phyloP scores from a whole-genome alignment of 2,888 invertebrate species.

The Biston betularia region DNA sequence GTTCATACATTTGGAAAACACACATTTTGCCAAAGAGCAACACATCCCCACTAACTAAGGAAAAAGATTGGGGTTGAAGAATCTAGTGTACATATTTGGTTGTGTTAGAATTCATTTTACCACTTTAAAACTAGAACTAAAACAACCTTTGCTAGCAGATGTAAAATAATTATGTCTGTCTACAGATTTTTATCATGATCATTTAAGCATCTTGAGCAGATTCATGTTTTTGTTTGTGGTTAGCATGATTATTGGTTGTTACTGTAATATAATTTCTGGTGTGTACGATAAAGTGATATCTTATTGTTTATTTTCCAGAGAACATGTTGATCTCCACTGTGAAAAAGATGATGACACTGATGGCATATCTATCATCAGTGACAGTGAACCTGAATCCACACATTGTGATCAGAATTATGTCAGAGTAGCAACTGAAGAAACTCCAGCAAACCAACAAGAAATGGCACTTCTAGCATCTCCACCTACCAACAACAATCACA shows the following conservation, averaged over 20 bases:
- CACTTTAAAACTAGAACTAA: too few relatives aligned
- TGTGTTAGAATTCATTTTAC: too few relatives aligned
- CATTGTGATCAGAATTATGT: conserved; percentile 62
- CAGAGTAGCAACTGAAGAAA: conserved; percentile 54
- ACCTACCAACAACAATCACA: conserved; percentile 29
- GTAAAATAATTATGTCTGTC: too few relatives aligned
- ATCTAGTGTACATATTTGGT: too few relatives aligned
- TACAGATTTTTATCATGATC: too few relatives aligned
- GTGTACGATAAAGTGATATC: too few relatives aligned
- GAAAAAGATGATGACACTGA: conserved; percentile 84
- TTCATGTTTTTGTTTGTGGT: too few relatives aligned
- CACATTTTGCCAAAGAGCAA: too few relatives aligned
- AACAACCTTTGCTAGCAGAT: too few relatives aligned
- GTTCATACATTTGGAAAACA: too few relatives aligned
- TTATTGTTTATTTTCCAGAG: conserved; percentile 52
- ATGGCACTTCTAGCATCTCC: conserved; percentile 18
- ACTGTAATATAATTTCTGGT: background rate
- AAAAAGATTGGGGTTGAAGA: too few relatives aligned
- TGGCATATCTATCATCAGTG: conserved; percentile 82
- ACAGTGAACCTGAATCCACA: conserved; percentile 75
- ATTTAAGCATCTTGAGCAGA: background rate
- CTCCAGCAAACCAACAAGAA: conserved; percentile 51
- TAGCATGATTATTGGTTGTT: background rate
- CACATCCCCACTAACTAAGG: too few relatives aligned
- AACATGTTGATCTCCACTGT: conserved; percentile 49